Evolutionary conservation across 1,140 invertebrate species (phyloP), one percentile per base, ranked within the genome.

Genomic region (Melanaphis sacchari): DNA sequence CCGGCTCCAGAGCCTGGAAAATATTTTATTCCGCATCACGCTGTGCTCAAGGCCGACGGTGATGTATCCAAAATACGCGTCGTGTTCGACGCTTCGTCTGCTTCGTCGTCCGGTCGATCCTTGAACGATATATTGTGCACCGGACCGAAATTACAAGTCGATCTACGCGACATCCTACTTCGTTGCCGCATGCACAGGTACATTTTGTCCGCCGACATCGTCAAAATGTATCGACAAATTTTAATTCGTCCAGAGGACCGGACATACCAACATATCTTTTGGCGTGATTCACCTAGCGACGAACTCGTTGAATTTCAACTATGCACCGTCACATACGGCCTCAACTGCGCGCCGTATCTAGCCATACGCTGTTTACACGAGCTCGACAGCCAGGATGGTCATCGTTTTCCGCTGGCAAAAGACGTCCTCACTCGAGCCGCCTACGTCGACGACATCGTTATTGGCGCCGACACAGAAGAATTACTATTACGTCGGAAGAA

Each of bases 211-310:
- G 81, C 81, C 81, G 81, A 82, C 38, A 82, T 82, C 21, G 81
- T 82, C 2, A 82, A 82, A 15, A 82, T 94, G 94, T 94, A 90
- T 43, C 49, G 49, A 22, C 93, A 94, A 26, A 94, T 94, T 40
- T 9, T 93, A 3, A 49, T 94, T 1, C n/a, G 93, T 66, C 87
- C 94, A 7, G 66, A 94, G 36, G 93, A 95, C 92, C 91, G 93
- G 24, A 43, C 76, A 9, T 95, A 94, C 90, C 95, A 96, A 94
- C 93, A 94, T n/a, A 95, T 96, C 41, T 76, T 96, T 3, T 95
- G 95, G 95, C 92, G 95, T 87, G 59, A 94, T 54, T 87, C 94
- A 26, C 92, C 94, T 22, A 6, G 7, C 0, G 82, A 26, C 8
- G 38, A 84, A 22, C 5, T 84, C 1, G 0, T 26, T 26, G 38